Evolutionary conservation across 2,113 vertebrate species (phyloP).

Genomic region (Pterophyllum scalare): DNA sequence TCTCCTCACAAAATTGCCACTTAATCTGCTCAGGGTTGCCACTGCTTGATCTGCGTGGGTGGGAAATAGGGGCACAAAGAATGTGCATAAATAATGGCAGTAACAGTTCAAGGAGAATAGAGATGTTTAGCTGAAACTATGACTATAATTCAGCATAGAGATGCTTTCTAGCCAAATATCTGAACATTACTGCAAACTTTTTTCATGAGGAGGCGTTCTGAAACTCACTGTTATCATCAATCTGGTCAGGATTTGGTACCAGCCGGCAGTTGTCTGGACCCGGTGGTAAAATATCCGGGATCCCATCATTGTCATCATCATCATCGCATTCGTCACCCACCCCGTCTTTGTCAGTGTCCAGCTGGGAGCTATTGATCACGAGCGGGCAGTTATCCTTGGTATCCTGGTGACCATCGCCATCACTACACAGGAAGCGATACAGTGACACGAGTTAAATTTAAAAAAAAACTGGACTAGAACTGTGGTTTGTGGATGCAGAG

Average conservation of each 20-base stretch:
- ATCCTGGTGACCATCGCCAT: constrained; percentile 97
- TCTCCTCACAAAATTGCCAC: background rate
- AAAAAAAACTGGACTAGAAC: background rate
- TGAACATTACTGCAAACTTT: background rate
- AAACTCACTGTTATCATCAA: constrained; percentile 90
- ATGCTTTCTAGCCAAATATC: background rate
- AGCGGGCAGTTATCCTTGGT: constrained; percentile 96
- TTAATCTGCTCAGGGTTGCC: constrained; percentile 20
- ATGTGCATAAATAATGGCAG: background rate
- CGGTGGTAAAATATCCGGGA: constrained; percentile 89
- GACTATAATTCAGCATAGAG: background rate
- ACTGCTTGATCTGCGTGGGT: background rate
- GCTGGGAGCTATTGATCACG: constrained; percentile 94
- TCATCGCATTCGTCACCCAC: constrained; percentile 96
- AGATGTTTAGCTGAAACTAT: background rate
- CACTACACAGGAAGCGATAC: constrained; percentile 75
- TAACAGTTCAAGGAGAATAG: background rate
- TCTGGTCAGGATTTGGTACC: constrained; percentile 93
- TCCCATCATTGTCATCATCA: constrained; percentile 94
- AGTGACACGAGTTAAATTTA: background rate
- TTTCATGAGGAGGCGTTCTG: background rate
- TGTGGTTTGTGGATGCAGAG: background rate
- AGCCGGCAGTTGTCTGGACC: constrained; percentile 98
- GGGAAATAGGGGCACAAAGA: background rate
- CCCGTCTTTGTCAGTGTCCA: constrained; percentile 96